A percentile compares a stretch with the other conserved stretches of the same genome.
Conservation (phyloP, 2,113 vertebrate species). For the Cyprinus carpio region DNA sequence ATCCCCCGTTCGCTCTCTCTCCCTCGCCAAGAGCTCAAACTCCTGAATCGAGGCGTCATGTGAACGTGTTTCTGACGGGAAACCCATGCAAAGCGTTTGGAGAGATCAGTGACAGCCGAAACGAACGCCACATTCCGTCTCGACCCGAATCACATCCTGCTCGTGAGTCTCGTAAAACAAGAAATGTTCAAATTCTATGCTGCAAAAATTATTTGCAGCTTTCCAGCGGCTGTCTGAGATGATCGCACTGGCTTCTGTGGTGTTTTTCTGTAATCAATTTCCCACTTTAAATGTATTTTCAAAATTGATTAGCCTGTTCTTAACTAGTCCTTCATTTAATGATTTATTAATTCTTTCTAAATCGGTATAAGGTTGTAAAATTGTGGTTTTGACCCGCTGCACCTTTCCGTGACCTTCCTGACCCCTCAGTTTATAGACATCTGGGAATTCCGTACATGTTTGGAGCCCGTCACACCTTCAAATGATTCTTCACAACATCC, state of each 20-base stretch:
- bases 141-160: neutral
- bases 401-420: slow-evolving; percentile 85
- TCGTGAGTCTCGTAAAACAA: neutral
- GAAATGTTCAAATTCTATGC: neutral
- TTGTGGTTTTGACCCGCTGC: slow-evolving; percentile 76
- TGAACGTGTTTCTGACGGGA: neutral
- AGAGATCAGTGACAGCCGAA: neutral
- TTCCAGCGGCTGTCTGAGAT: neutral
- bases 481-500: slow-evolving; percentile 79
- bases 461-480: slow-evolving; percentile 90
- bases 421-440: slow-evolving; percentile 84
- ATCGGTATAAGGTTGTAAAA: slow-evolving; percentile 46
- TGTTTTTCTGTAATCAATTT: neutral
- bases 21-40: slow-evolving; percentile 21
- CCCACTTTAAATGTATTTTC: neutral
- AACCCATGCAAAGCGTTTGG: neutral
- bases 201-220: neutral
- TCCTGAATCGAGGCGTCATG: neutral
- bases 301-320: neutral
- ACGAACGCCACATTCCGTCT: neutral
- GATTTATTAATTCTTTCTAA: neutral
- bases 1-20: neutral
- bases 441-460: slow-evolving; percentile 94
- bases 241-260: neutral
- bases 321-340: too few species aligned